Percentiles rank a stretch among this genome's conserved stretches.
Conservation (phyloP, 2,888 invertebrate species). For the Ophion obscuratus region DNA sequence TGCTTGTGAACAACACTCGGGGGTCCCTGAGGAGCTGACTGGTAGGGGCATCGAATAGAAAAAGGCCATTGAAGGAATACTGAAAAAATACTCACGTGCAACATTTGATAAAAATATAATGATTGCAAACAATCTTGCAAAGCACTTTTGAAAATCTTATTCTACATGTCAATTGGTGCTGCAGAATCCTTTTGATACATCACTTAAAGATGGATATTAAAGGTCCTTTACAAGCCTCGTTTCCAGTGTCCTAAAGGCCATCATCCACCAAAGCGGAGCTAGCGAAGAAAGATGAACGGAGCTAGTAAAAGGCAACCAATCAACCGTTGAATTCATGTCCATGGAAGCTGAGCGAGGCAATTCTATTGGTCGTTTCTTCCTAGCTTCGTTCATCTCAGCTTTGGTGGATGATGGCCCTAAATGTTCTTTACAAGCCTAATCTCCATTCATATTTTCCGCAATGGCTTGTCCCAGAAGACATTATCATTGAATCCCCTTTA, state of each 20-base stretch:
- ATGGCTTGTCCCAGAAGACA: background rate
- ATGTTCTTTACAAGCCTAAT: too few relatives aligned
- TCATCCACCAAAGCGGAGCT: too few relatives aligned
- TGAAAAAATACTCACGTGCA: background rate
- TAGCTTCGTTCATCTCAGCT: too few relatives aligned
- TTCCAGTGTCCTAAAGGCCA: too few relatives aligned
- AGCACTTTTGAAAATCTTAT: background rate
- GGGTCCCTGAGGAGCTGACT: background rate
- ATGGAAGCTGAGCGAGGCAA: too few relatives aligned
- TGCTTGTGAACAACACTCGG: background rate
- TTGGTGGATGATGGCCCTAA: too few relatives aligned
- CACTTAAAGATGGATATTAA: background rate
- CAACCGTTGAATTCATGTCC: too few relatives aligned
- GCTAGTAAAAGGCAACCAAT: too few relatives aligned
- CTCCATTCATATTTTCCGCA: background rate
- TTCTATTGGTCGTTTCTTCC: too few relatives aligned
- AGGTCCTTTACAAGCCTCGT: background rate
- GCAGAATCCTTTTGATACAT: background rate
- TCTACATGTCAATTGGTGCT: background rate
- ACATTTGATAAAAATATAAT: background rate
- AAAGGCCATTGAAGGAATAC: background rate
- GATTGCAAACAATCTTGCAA: too few relatives aligned
- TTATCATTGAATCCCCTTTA: background rate
- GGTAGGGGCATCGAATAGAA: background rate
- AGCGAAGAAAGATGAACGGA: too few relatives aligned